phyloP scores from a whole-genome alignment of 1,140 invertebrate species.

The Brachionus paranguensis region DNA sequence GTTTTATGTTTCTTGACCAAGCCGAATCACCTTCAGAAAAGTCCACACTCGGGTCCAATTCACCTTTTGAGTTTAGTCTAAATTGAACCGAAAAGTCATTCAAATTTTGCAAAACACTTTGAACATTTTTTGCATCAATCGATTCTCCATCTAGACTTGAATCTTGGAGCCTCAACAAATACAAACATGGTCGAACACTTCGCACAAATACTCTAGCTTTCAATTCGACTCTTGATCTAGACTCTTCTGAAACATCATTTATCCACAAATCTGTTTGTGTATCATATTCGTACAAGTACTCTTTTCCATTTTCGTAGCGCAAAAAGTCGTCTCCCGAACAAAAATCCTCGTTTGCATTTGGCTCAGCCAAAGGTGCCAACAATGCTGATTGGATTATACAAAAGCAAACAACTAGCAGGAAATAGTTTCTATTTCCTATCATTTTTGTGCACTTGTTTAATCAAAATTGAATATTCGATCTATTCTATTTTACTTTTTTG shows the following conservation, averaged over 20 bases:
- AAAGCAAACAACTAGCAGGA: neutral
- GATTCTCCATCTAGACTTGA: conserved; percentile 10
- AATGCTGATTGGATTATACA: neutral
- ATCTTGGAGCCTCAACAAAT: conserved; percentile 10
- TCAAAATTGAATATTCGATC: neutral
- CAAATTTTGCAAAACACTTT: conserved; percentile 1
- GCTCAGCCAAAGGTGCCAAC: neutral
- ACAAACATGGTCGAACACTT: conserved; percentile 17
- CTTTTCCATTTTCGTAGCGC: conserved; percentile 6
- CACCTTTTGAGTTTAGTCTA: conserved; percentile 21
- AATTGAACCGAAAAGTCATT: conserved; percentile 18
- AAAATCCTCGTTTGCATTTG: neutral
- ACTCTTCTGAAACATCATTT: conserved; percentile 38
- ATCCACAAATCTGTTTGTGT: conserved; percentile 23
- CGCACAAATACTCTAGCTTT: conserved; percentile 14
- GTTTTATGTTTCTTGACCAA: conserved; percentile 32
- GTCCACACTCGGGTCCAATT: conserved; percentile 21
- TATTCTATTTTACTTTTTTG: neutral
- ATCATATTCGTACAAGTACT: conserved; percentile 15
- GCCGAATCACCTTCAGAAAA: conserved; percentile 20
- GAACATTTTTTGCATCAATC: neutral
- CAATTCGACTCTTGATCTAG: neutral
- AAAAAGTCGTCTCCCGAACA: neutral
- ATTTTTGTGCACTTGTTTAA: neutral
- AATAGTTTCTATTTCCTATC: conserved; percentile 31